These are phyloP conservation scores for Hoplodrina ambigua DNA, from an alignment of 2,888 invertebrate genomes.

Conservation along the genomic window DNA sequence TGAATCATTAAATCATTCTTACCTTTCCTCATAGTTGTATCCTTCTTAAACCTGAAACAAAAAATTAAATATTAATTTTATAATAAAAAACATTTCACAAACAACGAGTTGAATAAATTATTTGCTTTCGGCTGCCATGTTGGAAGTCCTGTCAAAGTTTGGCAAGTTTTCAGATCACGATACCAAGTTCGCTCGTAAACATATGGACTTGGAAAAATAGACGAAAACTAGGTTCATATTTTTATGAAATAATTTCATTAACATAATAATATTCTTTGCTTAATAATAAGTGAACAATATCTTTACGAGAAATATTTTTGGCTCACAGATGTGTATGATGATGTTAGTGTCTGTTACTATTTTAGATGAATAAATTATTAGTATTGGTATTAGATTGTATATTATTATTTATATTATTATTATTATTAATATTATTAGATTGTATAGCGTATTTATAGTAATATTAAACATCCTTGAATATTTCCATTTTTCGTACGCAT, in stretches of 20 bases:
- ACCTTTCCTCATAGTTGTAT: slow-evolving; percentile 85
- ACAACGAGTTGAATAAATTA: slow-evolving; percentile 54
- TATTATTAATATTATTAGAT: too few relatives aligned
- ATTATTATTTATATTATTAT: too few relatives aligned
- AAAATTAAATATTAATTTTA: slow-evolving; percentile 58
- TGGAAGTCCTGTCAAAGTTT: slow-evolving; percentile 24
- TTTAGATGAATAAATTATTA: too few relatives aligned
- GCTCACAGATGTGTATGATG: background rate
- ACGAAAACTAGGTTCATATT: slow-evolving; percentile 16
- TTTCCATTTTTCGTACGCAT: background rate
- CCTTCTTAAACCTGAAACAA: slow-evolving; percentile 84
- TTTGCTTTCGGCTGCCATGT: slow-evolving; percentile 37
- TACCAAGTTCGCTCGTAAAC: slow-evolving; percentile 58
- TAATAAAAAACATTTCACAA: slow-evolving; percentile 25
- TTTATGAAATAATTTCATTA: slow-evolving; percentile 28
- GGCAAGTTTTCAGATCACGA: slow-evolving; percentile 24
- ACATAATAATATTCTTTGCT: background rate
- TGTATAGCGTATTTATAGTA: background rate
- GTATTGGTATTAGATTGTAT: too few relatives aligned
- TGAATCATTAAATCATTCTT: slow-evolving; percentile 62
- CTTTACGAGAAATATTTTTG: background rate
- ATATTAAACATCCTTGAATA: background rate
- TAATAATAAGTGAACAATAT: background rate
- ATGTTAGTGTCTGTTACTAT: background rate
- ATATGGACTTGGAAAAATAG: slow-evolving; percentile 37